A percentile compares a stretch with the other conserved stretches of the same genome.
Conservation (phyloP, 2,888 invertebrate species). For the Caenorhabditis doughertyi region DNA sequence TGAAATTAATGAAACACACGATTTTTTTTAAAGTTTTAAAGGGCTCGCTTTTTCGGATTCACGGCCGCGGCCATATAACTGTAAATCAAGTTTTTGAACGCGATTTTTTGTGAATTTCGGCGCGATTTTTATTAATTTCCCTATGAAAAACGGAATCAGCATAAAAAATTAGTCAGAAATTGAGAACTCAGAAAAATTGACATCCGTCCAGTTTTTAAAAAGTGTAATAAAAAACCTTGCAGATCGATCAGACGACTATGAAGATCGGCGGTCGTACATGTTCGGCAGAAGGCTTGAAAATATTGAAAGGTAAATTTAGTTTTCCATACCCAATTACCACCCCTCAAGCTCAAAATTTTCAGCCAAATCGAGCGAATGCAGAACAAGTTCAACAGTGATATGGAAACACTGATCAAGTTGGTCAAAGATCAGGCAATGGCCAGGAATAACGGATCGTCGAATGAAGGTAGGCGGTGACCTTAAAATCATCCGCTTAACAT, state of each 20-base stretch:
- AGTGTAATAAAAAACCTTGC: too few relatives aligned
- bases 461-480: constrained; percentile 62
- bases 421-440: constrained; percentile 82
- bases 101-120: too few relatives aligned
- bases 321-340: constrained; percentile 22
- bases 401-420: constrained; percentile 88
- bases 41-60: too few relatives aligned
- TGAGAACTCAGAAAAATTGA: too few relatives aligned
- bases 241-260: constrained; percentile 60
- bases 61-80: too few relatives aligned
- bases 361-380: constrained; percentile 87
- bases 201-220: too few relatives aligned
- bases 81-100: too few relatives aligned
- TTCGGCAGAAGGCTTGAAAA: constrained; percentile 58
- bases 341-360: neutral
- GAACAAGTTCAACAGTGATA: constrained; percentile 88
- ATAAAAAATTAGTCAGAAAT: too few relatives aligned
- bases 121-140: too few relatives aligned
- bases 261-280: constrained; percentile 55
- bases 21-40: too few relatives aligned
- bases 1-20: too few relatives aligned
- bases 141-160: too few relatives aligned
- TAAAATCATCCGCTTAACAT: neutral
- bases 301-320: constrained; percentile 50
- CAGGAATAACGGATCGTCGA: constrained; percentile 50